A percentile compares a stretch with the other conserved stretches of the same genome.
These are phyloP conservation scores for Paramuricea clavata DNA, from an alignment of 92 coral and sea anemone genomes.

Conservation along the genomic window DNA sequence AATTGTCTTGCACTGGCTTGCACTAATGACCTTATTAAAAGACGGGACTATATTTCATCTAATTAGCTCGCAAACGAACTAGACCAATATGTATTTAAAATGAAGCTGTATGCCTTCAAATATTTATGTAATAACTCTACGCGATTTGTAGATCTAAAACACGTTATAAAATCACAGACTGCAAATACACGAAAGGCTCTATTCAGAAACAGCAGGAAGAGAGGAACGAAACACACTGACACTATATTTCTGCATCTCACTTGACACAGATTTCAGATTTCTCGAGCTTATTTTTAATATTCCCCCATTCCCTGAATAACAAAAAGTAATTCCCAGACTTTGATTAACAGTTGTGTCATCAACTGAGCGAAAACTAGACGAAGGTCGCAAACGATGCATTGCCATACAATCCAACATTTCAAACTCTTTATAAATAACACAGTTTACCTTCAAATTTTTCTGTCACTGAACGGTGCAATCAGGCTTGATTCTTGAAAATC, in stretches of 20 bases:
- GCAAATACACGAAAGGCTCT: background rate
- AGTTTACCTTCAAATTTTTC: background rate
- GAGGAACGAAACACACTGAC: background rate
- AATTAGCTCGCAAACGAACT: background rate
- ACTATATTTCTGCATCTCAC: conserved; percentile 9
- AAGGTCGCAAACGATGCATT: background rate
- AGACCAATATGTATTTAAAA: background rate
- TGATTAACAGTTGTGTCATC: background rate
- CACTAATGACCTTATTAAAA: background rate
- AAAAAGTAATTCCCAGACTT: conserved; percentile 1
- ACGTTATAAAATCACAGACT: conserved; percentile 14
- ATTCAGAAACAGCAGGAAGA: conserved; percentile 17
- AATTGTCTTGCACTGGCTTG: background rate
- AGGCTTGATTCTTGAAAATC: background rate
- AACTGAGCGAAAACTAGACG: background rate
- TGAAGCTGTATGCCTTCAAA: background rate
- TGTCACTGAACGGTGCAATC: background rate
- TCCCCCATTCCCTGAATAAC: background rate
- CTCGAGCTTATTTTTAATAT: background rate
- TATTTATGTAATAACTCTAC: background rate
- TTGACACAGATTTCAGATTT: background rate
- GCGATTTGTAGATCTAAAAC: background rate
- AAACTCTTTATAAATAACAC: background rate
- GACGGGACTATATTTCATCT: background rate
- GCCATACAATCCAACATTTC: background rate